Evolutionary conservation across 64 coral and sea anemone genomes (phyloP).

Genomic region (Pocillopora verrucosa): DNA sequence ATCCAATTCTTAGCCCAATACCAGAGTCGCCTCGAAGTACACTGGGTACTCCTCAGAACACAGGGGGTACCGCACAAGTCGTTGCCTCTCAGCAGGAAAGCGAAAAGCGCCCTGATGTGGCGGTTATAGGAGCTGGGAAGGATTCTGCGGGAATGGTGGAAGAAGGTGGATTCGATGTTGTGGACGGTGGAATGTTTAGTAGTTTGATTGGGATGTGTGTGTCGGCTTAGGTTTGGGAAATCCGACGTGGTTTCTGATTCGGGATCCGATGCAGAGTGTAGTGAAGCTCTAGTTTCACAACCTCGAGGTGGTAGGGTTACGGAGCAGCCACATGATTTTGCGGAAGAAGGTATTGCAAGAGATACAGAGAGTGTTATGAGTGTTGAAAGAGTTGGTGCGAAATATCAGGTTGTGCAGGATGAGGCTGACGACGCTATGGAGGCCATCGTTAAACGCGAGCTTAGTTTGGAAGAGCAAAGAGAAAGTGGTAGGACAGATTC

Average conservation of each 20-base stretch:
- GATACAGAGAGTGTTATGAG: neutral
- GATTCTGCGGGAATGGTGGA: neutral
- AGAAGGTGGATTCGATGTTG: conserved; percentile 57
- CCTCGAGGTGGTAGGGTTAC: neutral
- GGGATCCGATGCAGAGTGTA: conserved; percentile 33
- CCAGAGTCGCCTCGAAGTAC: conserved; percentile 75
- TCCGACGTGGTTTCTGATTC: conserved; percentile 44
- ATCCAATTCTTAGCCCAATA: conserved; percentile 70
- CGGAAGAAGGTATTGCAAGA: neutral
- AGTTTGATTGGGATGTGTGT: conserved; percentile 60
- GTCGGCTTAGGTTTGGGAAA: conserved; percentile 29
- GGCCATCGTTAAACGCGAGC: conserved; percentile 29
- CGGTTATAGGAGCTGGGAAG: neutral
- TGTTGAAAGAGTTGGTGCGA: neutral
- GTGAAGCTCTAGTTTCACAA: neutral
- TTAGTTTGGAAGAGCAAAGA: conserved; percentile 19
- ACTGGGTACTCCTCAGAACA: neutral
- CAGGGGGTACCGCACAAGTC: neutral
- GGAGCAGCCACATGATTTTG: neutral
- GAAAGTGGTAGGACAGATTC: neutral
- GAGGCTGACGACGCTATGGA: conserved; percentile 72
- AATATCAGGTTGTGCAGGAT: conserved; percentile 24
- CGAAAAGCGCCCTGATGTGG: neutral
- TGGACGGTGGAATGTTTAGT: conserved; percentile 67
- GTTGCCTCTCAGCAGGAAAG: neutral